Base-by-base conservation (phyloP, 2,797 vertebrate genomes). In the Ptychadena robeensis region DNA sequence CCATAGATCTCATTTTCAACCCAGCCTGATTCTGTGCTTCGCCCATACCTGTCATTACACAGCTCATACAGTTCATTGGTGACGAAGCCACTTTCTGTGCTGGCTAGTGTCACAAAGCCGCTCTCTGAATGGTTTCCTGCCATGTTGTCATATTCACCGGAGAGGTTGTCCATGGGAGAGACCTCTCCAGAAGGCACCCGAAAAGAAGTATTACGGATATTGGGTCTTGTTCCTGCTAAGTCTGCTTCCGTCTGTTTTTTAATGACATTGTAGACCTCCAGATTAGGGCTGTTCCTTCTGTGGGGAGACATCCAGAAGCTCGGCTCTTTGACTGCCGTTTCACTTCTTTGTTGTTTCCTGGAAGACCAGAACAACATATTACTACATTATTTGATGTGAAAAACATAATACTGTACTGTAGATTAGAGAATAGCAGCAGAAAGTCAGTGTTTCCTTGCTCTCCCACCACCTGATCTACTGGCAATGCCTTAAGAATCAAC, bases 11-110 rank as follows among this genome's bases (percentile, higher is more conserved):
- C 94, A 32, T 95, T 95, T 79, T 95, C 94, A 77, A 98, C 97
- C 97, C 98, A 99, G 59, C 94, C 92, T 0, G 94, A 92, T 75
- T 96, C 95, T 59, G 93, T 90, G 91, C 91, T 94, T 87, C 93
- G 95, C 84, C 93, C 93, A 22, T 88, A 88, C 6, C 66, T 91
- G 27, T 91, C 72, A 0, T 78, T 87, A 68, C 94, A 96, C 81
- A 93, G 92, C 89, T 98, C 97, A 10, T 98, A 99, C 76, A 98
- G 96, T 87, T 97, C 97, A 25, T 98, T 99, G 85, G 94, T 97
- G 81, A 99, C 96, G 83, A 98, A 99, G 78, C 96, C 96, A 0
- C 94, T 96, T 83, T 97, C 95, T 0, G 93, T 88, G 89, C 96
- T 97, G 64, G 91, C 94, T 69, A 95, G 87, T 0, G 96, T 88